phyloP scores from a whole-genome alignment of 2,888 invertebrate genomes.

The Temnothorax rugatulus region DNA sequence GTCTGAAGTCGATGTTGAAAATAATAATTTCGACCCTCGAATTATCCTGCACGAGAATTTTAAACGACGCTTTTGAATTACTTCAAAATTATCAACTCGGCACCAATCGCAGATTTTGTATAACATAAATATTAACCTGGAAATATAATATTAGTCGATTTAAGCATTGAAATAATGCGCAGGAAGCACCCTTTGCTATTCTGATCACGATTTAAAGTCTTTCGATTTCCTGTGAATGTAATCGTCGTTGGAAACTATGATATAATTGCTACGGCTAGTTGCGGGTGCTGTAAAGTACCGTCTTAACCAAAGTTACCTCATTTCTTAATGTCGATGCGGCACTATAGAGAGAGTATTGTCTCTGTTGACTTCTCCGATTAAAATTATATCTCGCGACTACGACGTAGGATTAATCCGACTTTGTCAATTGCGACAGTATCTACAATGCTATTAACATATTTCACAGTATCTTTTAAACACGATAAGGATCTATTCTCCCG shows the following conservation, averaged over 20 bases:
- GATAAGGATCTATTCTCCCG: slow-evolving; percentile 28
- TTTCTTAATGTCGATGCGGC: slow-evolving; percentile 45
- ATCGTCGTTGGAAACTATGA: slow-evolving; percentile 25
- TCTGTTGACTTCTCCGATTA: neutral
- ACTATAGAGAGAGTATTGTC: slow-evolving; percentile 34
- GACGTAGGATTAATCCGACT: slow-evolving; percentile 27
- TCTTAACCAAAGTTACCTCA: slow-evolving; percentile 53
- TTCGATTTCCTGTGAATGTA: slow-evolving; percentile 27
- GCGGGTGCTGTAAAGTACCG: slow-evolving; percentile 27
- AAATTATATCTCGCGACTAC: slow-evolving; percentile 21
- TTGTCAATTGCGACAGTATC: slow-evolving; percentile 28
- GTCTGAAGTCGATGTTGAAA: neutral
- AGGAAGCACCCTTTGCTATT: slow-evolving; percentile 10
- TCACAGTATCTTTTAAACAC: slow-evolving; percentile 30
- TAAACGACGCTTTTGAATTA: neutral
- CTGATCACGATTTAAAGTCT: slow-evolving; percentile 26
- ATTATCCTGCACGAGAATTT: slow-evolving; percentile 7
- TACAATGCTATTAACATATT: slow-evolving; percentile 8
- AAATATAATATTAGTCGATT: slow-evolving; percentile 7
- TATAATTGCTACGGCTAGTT: slow-evolving; percentile 35
- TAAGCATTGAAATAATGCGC: slow-evolving; percentile 32
- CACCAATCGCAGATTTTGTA: slow-evolving; percentile 18
- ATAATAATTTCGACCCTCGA: neutral
- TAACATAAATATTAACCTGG: slow-evolving; percentile 13
- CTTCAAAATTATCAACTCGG: neutral